Percentiles rank a stretch among this genome's conserved stretches.
phyloP scores from a whole-genome alignment of 53 echinoderm and acorn worm genomes.

The Antedon mediterranea region DNA sequence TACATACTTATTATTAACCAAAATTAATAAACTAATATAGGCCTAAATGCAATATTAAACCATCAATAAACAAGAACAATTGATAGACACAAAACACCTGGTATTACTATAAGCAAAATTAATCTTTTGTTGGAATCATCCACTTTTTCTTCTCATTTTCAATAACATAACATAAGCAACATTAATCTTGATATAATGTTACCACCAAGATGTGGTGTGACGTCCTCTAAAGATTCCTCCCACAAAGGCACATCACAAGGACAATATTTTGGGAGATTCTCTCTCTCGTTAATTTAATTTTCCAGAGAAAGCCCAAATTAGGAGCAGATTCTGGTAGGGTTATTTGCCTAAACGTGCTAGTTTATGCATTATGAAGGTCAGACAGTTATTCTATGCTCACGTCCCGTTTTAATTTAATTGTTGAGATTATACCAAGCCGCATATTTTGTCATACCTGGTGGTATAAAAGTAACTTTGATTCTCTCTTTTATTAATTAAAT shows the following conservation, averaged over 20 bases:
- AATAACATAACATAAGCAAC: no score
- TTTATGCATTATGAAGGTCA: background rate
- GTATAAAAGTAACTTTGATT: no score
- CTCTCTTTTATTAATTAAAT: no score
- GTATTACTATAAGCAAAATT: no score
- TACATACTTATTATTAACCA: no score
- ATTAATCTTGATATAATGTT: background rate
- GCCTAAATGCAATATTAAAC: no score
- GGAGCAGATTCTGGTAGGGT: background rate
- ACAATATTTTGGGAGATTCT: background rate
- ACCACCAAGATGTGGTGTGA: background rate
- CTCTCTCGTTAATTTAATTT: background rate
- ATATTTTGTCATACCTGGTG: no score
- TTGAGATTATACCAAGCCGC: background rate
- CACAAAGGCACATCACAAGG: background rate
- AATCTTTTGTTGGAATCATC: no score
- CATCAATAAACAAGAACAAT: no score
- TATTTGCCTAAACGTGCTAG: slow-evolving; percentile 1
- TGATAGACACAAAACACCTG: no score
- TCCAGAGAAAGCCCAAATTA: background rate
- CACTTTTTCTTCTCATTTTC: no score
- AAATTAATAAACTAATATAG: no score
- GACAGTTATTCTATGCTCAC: background rate
- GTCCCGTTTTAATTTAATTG: background rate
- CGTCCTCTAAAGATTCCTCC: background rate